phyloP scores from a whole-genome alignment of 2,888 invertebrate species.

The Phorcus lineatus region DNA sequence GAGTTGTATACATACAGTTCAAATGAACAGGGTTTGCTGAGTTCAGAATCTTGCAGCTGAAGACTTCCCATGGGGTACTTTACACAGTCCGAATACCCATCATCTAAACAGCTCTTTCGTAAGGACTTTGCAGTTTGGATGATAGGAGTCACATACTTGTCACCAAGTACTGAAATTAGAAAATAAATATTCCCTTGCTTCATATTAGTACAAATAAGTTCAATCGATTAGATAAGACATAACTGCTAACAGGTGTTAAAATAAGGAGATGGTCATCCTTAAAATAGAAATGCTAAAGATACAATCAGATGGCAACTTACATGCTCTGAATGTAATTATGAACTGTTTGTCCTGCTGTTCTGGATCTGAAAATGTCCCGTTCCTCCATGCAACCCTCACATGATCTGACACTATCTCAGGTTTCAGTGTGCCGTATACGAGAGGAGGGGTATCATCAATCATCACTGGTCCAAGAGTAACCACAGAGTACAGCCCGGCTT shows the following conservation, averaged over 20 bases:
- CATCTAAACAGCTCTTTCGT: background rate
- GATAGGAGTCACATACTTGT: background rate
- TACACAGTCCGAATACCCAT: background rate
- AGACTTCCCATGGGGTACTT: background rate
- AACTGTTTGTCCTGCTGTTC: constrained; percentile 41
- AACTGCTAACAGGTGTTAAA: too few species aligned
- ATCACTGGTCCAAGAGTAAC: constrained; percentile 44
- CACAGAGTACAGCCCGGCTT: constrained; percentile 39
- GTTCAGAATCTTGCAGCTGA: constrained; percentile 24
- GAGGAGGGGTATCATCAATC: constrained; percentile 51
- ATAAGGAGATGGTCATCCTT: too few species aligned
- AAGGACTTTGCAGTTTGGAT: background rate
- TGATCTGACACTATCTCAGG: constrained; percentile 23
- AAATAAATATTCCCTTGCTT: too few species aligned
- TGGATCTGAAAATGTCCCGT: constrained; percentile 40
- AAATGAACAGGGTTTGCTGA: constrained; percentile 13
- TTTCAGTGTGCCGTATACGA: constrained; percentile 7
- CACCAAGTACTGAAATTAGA: background rate
- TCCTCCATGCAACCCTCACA: constrained; percentile 42
- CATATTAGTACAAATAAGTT: too few species aligned
- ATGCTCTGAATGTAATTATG: constrained; percentile 40
- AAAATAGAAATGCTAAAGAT: too few species aligned
- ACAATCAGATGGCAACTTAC: constrained; percentile 27
- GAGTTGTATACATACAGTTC: constrained; percentile 42
- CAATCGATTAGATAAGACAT: too few species aligned